Conservation (phyloP, 2,888 invertebrate species). For the Hirtodrosophila trivittata region DNA sequence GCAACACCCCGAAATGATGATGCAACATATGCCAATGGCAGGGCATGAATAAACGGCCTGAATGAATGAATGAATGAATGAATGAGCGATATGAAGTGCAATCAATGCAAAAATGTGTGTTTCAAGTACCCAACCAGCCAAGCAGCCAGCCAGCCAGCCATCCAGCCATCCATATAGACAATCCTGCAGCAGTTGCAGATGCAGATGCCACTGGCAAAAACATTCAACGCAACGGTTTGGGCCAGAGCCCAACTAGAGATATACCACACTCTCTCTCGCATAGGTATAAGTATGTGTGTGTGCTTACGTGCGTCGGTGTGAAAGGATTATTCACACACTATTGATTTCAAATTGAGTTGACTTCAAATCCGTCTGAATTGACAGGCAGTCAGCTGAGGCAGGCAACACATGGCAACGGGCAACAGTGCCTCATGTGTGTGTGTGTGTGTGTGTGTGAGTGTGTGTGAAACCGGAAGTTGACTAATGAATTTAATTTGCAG, state of each 20-base stretch:
- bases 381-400: constrained; percentile 66
- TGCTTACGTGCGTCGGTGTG: constrained; percentile 62
- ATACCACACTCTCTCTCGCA: not conserved
- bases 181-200: constrained; percentile 48
- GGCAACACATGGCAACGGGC: constrained; percentile 63
- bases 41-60: constrained; percentile 55
- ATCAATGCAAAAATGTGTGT: constrained; percentile 80
- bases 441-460: too few relatives aligned
- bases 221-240: not conserved
- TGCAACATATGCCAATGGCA: constrained; percentile 74
- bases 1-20: constrained; percentile 44
- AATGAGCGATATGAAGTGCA: constrained; percentile 80
- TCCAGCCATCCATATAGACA: constrained; percentile 28
- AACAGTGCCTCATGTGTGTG: constrained; percentile 15
- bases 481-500: constrained; percentile 82
- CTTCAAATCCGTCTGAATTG: constrained; percentile 82
- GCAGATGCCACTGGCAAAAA: constrained; percentile 30
- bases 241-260: constrained; percentile 26
- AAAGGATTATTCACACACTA: constrained; percentile 84
- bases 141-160: constrained; percentile 19
- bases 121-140: constrained; percentile 59
- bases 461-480: constrained; percentile 75
- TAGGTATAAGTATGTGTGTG: constrained; percentile 9
- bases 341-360: constrained; percentile 84
- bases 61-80: constrained; percentile 33